Percentiles rank a stretch among this genome's conserved stretches.
These are phyloP conservation scores for Drosophila bocqueti DNA, from an alignment of 1,140 invertebrate genomes.

Conservation along the genomic window DNA sequence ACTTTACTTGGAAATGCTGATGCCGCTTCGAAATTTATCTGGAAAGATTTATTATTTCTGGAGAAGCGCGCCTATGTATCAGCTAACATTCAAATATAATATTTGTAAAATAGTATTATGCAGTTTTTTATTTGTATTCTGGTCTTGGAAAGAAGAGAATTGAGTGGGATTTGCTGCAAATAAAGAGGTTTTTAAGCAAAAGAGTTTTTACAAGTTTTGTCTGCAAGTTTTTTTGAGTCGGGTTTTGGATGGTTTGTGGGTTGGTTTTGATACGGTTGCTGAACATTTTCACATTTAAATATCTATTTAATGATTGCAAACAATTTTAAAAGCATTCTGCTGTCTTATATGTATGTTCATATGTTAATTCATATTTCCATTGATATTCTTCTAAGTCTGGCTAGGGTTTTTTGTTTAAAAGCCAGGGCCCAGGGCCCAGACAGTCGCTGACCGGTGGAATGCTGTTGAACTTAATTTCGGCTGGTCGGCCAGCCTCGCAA, in stretches of 20 bases:
- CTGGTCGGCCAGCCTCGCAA: constrained; percentile 48
- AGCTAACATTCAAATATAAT: no score
- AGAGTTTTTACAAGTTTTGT: background rate
- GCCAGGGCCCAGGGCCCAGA: constrained; percentile 14
- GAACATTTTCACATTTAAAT: background rate
- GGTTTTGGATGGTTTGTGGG: no score
- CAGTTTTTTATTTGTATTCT: no score
- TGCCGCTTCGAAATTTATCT: background rate
- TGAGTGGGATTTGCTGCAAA: no score
- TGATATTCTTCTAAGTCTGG: constrained; percentile 40
- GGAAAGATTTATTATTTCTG: background rate
- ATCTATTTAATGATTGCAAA: background rate
- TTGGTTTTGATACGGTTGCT: no score
- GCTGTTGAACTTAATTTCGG: constrained; percentile 78
- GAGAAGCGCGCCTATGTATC: no score
- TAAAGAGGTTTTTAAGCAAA: no score
- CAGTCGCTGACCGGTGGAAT: constrained; percentile 67
- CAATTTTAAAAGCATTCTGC: background rate
- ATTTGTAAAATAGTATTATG: no score
- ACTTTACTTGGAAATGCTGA: background rate
- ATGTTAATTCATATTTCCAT: background rate
- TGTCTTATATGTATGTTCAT: background rate
- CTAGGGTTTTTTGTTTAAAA: constrained; percentile 6
- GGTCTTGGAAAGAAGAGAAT: no score
- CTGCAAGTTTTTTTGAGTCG: no score